phyloP scores from a whole-genome alignment of 2,113 vertebrate genomes.

The Tragelaphus scriptus region DNA sequence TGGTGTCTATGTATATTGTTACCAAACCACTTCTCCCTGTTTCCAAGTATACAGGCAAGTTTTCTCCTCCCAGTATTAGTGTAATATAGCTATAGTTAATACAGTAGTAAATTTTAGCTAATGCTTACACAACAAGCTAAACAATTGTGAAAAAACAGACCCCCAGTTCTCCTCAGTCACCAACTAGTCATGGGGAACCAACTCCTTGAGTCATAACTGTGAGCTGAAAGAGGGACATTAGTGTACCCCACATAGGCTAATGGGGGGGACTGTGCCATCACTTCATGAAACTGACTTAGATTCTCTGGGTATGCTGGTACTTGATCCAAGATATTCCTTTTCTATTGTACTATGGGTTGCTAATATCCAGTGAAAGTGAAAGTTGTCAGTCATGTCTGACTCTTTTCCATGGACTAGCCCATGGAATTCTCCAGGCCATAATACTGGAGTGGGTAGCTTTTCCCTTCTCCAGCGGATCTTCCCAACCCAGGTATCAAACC shows the following conservation, averaged over 20 bases:
- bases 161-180: not conserved
- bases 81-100: not conserved
- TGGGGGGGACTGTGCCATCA: not conserved
- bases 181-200: not conserved
- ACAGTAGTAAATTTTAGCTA: not conserved
- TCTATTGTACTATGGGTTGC: not conserved
- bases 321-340: not conserved
- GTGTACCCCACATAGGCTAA: not conserved
- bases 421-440: not conserved
- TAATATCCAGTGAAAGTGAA: not conserved
- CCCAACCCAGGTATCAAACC: not conserved
- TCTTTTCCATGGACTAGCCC: not conserved
- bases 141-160: not conserved
- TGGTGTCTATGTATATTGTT: not conserved
- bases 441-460: not conserved
- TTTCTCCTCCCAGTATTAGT: not conserved
- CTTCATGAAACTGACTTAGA: not conserved
- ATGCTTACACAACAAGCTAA: not conserved
- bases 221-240: not conserved
- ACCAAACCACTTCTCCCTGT: not conserved
- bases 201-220: not conserved
- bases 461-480: not conserved
- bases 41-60: not conserved
- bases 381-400: not conserved
- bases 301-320: no score